Percentiles rank a stretch among this genome's conserved stretches.
Evolutionary conservation across 2,888 invertebrate genomes (phyloP).

Genomic region (Drosophila prolongata): DNA sequence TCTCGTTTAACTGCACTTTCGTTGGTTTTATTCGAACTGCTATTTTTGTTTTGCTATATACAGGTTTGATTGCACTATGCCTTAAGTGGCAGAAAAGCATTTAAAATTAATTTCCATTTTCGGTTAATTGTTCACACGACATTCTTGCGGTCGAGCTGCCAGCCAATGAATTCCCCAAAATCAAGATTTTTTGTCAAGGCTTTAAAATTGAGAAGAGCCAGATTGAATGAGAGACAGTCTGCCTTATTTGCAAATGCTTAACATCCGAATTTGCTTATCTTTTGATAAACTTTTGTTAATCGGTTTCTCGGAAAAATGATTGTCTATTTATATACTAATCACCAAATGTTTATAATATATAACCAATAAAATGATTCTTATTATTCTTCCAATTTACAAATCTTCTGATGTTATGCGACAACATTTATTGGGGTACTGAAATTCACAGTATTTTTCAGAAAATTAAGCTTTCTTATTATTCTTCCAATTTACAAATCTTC

Average conservation of each 20-base stretch:
- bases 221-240: slow-evolving; percentile 5
- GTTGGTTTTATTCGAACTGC: slow-evolving; percentile 38
- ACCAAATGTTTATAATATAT: too few species aligned
- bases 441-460: too few species aligned
- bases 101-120: slow-evolving; percentile 54
- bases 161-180: slow-evolving; percentile 36
- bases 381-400: too few species aligned
- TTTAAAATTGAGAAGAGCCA: not conserved
- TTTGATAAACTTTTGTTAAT: too few species aligned
- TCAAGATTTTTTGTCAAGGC: slow-evolving; percentile 30
- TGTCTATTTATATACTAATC: too few species aligned
- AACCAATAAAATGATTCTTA: too few species aligned
- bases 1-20: slow-evolving; percentile 71
- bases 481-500: too few species aligned
- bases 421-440: too few species aligned
- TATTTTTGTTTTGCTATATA: slow-evolving; percentile 36
- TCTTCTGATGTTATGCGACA: too few species aligned
- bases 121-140: slow-evolving; percentile 54
- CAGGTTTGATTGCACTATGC: slow-evolving; percentile 59
- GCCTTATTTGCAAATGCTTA: not conserved
- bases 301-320: too few species aligned
- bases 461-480: too few species aligned
- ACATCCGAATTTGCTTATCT: not conserved
- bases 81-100: slow-evolving; percentile 56
- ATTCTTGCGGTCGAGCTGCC: slow-evolving; percentile 60